Evolutionary conservation across 2,113 vertebrate genomes (phyloP).

Genomic region (Egretta garzetta): DNA sequence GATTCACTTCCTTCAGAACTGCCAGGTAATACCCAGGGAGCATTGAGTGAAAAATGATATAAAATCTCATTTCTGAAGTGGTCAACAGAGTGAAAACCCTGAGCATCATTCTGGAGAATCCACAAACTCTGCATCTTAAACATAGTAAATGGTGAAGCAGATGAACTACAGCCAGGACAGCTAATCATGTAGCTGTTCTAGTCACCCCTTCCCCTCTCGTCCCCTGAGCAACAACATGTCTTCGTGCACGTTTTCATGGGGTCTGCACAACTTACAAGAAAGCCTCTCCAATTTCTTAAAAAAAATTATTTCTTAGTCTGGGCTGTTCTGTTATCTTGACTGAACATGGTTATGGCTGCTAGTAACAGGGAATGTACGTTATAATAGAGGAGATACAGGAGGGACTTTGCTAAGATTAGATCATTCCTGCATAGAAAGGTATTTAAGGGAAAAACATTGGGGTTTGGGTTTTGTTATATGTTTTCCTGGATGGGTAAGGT

Average conservation of each 20-base stretch:
- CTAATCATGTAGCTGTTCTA: not conserved
- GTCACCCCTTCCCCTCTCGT: not conserved
- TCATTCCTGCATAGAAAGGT: conserved; percentile 47
- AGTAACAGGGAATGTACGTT: not conserved
- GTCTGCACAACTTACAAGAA: not conserved
- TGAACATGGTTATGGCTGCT: conserved; percentile 9
- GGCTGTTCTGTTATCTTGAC: not conserved
- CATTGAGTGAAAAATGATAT: not conserved
- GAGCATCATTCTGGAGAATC: not conserved
- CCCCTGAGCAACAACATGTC: not conserved
- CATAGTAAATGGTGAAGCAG: not conserved
- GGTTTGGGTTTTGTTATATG: not conserved
- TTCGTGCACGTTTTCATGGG: not conserved
- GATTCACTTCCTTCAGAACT: not conserved
- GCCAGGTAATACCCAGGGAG: not conserved
- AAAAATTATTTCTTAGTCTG: not conserved
- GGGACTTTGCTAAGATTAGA: not conserved
- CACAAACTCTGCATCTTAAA: not conserved
- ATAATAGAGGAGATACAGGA: not conserved
- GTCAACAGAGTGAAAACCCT: not conserved
- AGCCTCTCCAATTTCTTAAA: not conserved
- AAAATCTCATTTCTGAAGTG: not conserved
- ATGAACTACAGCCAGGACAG: not conserved
- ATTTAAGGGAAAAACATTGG: not conserved
- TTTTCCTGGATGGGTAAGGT: not conserved